Evolutionary conservation across 2,888 invertebrate species (phyloP), one percentile per base, ranked within the genome.

Genomic region (Acronicta aceris): DNA sequence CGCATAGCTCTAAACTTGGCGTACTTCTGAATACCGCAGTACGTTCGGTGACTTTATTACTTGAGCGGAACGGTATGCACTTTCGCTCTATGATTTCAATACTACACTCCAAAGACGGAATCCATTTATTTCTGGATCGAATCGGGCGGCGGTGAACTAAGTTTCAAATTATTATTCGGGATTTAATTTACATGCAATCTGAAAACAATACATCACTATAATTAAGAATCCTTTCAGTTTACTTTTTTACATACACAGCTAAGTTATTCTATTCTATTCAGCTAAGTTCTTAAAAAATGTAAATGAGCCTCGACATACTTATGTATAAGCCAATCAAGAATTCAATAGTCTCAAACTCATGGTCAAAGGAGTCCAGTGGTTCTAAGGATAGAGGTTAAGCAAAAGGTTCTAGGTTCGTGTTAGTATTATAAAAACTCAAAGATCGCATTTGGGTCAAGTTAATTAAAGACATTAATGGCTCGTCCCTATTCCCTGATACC

Each of bases 41-140:
- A 56, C 63, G 43, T 51, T 56, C 57, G 48, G 57, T 58, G 63
- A 72, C 57, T 74, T 69, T 76, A 76, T 69, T 64, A 72, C 59
- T 52, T 15, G 27, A 38, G 53, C 33, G 41, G 63, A 66, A 61
- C 45, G 65, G 59, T 47, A 62, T 76, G 59, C 50, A 62, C 49
- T 48, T 51, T 57, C 54, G 56, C 47, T 40, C 43, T 59, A 51
- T 53, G 66, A 59, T 68, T 76, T 59, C 55, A 57, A 55, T 59
- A 49, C 57, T 48, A 27, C 27, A 21, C 42, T 15, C 21, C 16
- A 5, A 66, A 65, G 58, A 42, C 47, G 63, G 46, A 55, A 54
- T 64, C 30, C 50, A 58, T 69, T 54, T 27, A 57, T 27, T 21
- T 46, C 43, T 51, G 16, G 51, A 40, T 54, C 36, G 36, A 51